Evolutionary conservation across 2,797 vertebrate species (phyloP), one percentile per base, ranked within the genome.

Genomic region (Tachyglossus aculeatus): DNA sequence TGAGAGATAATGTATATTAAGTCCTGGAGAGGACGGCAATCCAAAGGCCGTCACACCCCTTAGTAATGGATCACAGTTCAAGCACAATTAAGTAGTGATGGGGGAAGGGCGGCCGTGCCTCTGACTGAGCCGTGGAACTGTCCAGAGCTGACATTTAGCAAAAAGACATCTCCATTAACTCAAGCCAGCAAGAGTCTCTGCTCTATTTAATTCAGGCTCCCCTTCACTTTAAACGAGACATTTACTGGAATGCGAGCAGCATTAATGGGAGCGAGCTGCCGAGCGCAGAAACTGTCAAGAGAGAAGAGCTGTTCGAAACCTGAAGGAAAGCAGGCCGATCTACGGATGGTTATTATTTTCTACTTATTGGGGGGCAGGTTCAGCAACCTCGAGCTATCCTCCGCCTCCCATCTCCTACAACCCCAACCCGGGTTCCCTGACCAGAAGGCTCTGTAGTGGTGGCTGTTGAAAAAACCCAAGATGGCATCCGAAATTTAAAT

Each of bases 141-240:
- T 73, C 75, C 53, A 3, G 31, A 72, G 50, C 73, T 85, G 81
- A 86, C 65, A 64, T 80, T 72, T 85, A 22, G 0, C 62, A 82
- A 41, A 80, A 71, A 86, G 83, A 86, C 80, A 81, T 85, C 80
- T 82, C 78, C 81, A 84, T 87, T 87, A 86, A 56, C 62, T 80
- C 4, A 0, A 64, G 38, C 73, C 71, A 78, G 71, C 22, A 59
- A 81, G 73, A 84, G 57, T 74, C 59, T 50, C 84, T 84, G 57
- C 76, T 41, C 74, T 81, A 6, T 80, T 88, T 85, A 88, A 85
- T 88, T 81, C 78, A 82, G 71, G 15, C 52, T 77, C 81, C 47
- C 60, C 80, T 41, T 9, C 76, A 78, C 59, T 65, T 81, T 78
- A 84, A 83, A 85, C 71, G 70, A 85, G 79, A 76, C 65, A 37